Conservation (phyloP, 2,797 vertebrate species). For the Sebastes minor region DNA sequence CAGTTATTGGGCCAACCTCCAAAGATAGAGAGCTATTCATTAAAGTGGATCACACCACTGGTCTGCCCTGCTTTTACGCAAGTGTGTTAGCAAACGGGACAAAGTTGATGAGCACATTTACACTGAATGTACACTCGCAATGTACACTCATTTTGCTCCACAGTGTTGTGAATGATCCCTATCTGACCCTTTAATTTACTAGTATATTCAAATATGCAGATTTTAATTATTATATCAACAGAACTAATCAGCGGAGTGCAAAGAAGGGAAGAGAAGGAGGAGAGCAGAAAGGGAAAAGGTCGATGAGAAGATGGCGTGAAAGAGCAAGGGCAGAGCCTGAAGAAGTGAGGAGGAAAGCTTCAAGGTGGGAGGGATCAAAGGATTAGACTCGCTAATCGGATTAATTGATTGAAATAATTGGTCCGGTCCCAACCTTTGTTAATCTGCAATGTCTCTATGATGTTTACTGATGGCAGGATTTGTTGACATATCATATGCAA, state of each 20-base stretch:
- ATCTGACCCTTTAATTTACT: neutral
- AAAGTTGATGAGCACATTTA: constrained; percentile 6
- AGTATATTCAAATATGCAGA: constrained; percentile 14
- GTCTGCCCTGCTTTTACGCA: constrained; percentile 12
- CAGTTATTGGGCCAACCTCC: constrained; percentile 51
- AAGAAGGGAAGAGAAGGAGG: neutral
- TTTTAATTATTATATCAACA: constrained; percentile 11
- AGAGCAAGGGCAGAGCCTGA: neutral
- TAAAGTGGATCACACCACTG: constrained; percentile 43
- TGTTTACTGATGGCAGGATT: neutral
- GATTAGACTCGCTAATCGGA: constrained; percentile 29
- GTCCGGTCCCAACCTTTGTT: constrained; percentile 5
- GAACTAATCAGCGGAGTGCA: constrained; percentile 7
- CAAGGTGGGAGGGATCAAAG: constrained; percentile 24
- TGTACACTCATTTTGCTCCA: neutral
- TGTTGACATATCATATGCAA: neutral
- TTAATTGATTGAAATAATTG: constrained; percentile 43
- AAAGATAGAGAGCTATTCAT: constrained; percentile 56
- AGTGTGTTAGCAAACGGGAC: constrained; percentile 10
- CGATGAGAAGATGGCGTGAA: neutral
- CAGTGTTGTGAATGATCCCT: neutral
- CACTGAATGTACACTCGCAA: neutral
- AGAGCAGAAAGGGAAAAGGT: neutral
- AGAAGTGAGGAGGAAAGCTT: neutral
- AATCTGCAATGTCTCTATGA: constrained; percentile 6